These are phyloP conservation scores for Pelosia muscerda DNA, from an alignment of 2,888 invertebrate genomes.

Conservation along the genomic window DNA sequence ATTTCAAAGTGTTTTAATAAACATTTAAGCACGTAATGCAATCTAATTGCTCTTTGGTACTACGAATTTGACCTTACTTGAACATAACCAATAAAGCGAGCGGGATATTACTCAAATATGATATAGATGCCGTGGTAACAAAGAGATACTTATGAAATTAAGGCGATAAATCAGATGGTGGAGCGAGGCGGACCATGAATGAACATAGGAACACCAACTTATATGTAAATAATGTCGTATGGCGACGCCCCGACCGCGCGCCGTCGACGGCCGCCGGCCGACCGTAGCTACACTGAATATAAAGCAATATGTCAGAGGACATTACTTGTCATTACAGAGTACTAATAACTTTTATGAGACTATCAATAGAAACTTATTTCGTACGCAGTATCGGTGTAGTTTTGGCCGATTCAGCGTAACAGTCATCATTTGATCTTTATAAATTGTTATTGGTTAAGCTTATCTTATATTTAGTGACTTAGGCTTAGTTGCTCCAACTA, in stretches of 20 bases:
- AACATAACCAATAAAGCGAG: constrained; percentile 69
- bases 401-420: neutral
- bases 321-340: constrained; percentile 69
- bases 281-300: constrained; percentile 72
- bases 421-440: neutral
- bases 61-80: constrained; percentile 62
- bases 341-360: constrained; percentile 59
- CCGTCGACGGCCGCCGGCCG: constrained; percentile 61
- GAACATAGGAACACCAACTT: constrained; percentile 81
- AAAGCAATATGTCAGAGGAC: constrained; percentile 76
- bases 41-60: constrained; percentile 59
- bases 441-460: too few species aligned
- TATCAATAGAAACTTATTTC: constrained; percentile 41
- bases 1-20: constrained; percentile 28
- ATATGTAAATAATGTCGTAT: constrained; percentile 83
- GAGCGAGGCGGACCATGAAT: constrained; percentile 76
- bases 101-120: constrained; percentile 75
- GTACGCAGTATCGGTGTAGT: constrained; percentile 1
- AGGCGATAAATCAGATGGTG: constrained; percentile 82
- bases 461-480: too few species aligned
- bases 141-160: constrained; percentile 87
- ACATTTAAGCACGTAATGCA: constrained; percentile 32
- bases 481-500: too few species aligned
- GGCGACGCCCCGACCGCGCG: constrained; percentile 24
- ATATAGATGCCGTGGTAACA: constrained; percentile 79